phyloP scores from a whole-genome alignment of 2,888 invertebrate species.

The Blastobasis lacticolella region DNA sequence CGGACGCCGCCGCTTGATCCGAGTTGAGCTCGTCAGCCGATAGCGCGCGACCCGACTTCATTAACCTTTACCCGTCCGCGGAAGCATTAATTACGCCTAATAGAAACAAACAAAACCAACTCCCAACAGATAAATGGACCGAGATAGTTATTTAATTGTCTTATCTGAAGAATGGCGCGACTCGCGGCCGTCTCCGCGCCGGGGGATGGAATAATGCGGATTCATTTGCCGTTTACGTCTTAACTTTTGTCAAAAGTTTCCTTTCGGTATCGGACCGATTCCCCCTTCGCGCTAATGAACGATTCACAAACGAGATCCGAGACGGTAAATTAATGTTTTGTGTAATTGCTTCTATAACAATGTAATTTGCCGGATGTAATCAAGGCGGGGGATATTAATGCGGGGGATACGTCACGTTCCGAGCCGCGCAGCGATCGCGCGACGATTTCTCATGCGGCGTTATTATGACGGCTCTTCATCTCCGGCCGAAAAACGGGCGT shows the following conservation, averaged over 20 bases:
- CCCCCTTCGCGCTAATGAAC: slow-evolving; percentile 55
- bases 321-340: slow-evolving; percentile 54
- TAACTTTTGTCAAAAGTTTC: slow-evolving; percentile 63
- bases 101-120: slow-evolving; percentile 67
- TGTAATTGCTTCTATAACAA: slow-evolving; percentile 51
- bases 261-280: slow-evolving; percentile 32
- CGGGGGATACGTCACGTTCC: slow-evolving; percentile 11
- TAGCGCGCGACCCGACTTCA: slow-evolving; percentile 36
- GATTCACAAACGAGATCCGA: slow-evolving; percentile 56
- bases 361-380: slow-evolving; percentile 30
- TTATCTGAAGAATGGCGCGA: slow-evolving; percentile 45
- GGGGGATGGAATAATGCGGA: slow-evolving; percentile 48
- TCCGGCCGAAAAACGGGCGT: slow-evolving; percentile 1
- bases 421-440: slow-evolving; percentile 3
- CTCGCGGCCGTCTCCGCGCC: slow-evolving; percentile 16
- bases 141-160: slow-evolving; percentile 68
- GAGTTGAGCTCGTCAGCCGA: slow-evolving; percentile 37
- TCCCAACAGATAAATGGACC: slow-evolving; percentile 56
- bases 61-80: slow-evolving; percentile 57
- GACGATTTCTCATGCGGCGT: slow-evolving; percentile 12
- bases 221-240: slow-evolving; percentile 58
- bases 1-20: slow-evolving; percentile 16
- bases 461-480: slow-evolving; percentile 6
- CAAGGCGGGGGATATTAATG: slow-evolving; percentile 19
- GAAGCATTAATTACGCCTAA: slow-evolving; percentile 62